These are phyloP conservation scores for Patella caerulea DNA, from an alignment of 2,888 invertebrate genomes.

Conservation along the genomic window DNA sequence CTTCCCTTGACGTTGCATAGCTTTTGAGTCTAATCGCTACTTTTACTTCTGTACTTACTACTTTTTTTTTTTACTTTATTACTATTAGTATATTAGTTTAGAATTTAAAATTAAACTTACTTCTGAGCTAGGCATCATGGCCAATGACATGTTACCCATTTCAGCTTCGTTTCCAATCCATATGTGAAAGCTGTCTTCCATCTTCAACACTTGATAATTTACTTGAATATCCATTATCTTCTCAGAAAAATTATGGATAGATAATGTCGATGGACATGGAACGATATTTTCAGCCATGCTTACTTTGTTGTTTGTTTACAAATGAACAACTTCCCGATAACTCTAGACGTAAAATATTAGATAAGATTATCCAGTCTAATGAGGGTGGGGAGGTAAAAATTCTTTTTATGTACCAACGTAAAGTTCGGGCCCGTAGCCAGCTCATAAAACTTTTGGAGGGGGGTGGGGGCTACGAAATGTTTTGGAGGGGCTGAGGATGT, in stretches of 20 bases:
- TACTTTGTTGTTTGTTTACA: slow-evolving; percentile 13
- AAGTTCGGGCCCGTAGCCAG: too few species aligned
- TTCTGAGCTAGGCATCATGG: slow-evolving; percentile 46
- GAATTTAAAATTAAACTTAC: slow-evolving; percentile 3
- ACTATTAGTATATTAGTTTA: too few species aligned
- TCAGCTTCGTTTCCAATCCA: slow-evolving; percentile 55
- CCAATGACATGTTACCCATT: slow-evolving; percentile 57
- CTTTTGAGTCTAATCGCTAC: slow-evolving; percentile 23
- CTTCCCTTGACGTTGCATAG: not conserved
- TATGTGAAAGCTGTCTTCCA: slow-evolving; percentile 55
- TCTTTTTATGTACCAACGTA: too few species aligned
- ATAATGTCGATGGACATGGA: slow-evolving; percentile 6
- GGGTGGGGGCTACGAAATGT: too few species aligned
- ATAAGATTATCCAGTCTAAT: slow-evolving; percentile 22
- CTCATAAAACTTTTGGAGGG: too few species aligned
- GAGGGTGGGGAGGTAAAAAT: slow-evolving; percentile 14
- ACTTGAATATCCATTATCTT: slow-evolving; percentile 47
- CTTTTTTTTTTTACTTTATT: too few species aligned
- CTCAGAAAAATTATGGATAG: slow-evolving; percentile 47
- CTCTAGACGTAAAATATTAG: slow-evolving; percentile 21
- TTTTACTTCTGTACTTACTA: slow-evolving; percentile 36
- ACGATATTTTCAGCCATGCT: not conserved
- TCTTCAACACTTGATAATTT: slow-evolving; percentile 54
- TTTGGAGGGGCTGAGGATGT: too few species aligned
- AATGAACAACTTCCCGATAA: not conserved